phyloP scores from a whole-genome alignment of 2,888 invertebrate species.

The Cephalotes varians region DNA sequence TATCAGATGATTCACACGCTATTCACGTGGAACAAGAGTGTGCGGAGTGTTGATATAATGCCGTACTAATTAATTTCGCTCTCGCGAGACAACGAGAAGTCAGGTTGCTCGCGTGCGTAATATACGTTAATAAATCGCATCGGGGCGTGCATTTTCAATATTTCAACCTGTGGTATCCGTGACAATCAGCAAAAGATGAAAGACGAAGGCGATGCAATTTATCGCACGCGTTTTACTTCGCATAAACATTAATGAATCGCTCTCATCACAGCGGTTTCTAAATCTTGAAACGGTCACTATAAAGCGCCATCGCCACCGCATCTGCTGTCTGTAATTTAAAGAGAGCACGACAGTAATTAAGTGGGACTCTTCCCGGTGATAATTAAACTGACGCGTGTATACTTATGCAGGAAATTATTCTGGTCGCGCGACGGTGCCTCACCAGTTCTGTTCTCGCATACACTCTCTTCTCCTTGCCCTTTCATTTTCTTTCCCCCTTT shows the following conservation, averaged over 20 bases:
- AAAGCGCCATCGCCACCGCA: background rate
- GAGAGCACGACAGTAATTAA: constrained; percentile 40
- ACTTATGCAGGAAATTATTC: constrained; percentile 32
- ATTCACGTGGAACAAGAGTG: background rate
- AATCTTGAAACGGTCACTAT: constrained; percentile 28
- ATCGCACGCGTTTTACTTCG: constrained; percentile 16
- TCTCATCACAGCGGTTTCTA: constrained; percentile 34
- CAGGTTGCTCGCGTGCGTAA: constrained; percentile 7
- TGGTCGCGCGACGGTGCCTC: background rate
- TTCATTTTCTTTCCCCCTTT: background rate
- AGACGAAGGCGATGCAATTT: constrained; percentile 14
- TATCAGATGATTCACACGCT: background rate
- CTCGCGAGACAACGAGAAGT: background rate
- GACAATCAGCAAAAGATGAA: background rate
- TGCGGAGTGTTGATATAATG: background rate
- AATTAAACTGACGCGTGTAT: constrained; percentile 38
- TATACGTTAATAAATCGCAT: background rate
- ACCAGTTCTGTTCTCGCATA: background rate
- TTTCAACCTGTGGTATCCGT: background rate
- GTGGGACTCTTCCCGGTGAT: constrained; percentile 22
- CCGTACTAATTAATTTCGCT: constrained; percentile 15
- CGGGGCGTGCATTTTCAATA: constrained; percentile 30
- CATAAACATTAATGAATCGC: constrained; percentile 38
- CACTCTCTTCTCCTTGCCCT: background rate
- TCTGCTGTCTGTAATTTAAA: constrained; percentile 41